These are phyloP conservation scores for Biston betularia DNA, from an alignment of 2,888 invertebrate species.

Conservation along the genomic window DNA sequence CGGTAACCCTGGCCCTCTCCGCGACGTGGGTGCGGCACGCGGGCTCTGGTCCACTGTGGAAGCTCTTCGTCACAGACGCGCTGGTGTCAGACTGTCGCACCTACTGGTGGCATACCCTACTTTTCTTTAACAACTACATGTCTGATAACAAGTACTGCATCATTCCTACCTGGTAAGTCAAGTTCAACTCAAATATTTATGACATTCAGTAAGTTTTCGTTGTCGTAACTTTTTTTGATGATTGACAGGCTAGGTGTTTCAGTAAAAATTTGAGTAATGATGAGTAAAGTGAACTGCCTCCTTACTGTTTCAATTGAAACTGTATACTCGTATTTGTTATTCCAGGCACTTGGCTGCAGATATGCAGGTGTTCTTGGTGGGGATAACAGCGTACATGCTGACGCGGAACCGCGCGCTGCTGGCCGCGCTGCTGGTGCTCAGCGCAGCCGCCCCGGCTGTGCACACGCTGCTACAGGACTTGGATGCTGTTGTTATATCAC, in stretches of 20 bases:
- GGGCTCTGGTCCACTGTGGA: constrained; percentile 71
- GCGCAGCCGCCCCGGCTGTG: constrained; percentile 11
- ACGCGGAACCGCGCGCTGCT: neutral
- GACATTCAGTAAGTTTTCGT: neutral
- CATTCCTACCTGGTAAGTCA: constrained; percentile 31
- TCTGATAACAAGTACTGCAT: constrained; percentile 57
- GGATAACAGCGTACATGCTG: constrained; percentile 8
- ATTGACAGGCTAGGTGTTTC: no score
- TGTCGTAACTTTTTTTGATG: neutral
- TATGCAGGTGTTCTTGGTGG: constrained; percentile 25
- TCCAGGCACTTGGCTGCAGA: constrained; percentile 28
- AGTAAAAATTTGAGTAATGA: neutral
- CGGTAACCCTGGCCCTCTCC: neutral
- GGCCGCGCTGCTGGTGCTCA: neutral
- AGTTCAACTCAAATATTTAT: neutral
- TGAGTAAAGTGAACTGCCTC: no score
- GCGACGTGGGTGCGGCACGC: constrained; percentile 54
- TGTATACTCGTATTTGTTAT: neutral
- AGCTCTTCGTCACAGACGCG: constrained; percentile 46
- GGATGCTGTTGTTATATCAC: constrained; percentile 23
- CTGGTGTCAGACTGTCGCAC: constrained; percentile 61
- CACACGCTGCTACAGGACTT: constrained; percentile 29
- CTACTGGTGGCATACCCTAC: constrained; percentile 69
- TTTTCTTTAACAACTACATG: constrained; percentile 65
- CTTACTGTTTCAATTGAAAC: no score